Conservation (phyloP, 1,140 invertebrate species). For the Oscheius sp. region DNA sequence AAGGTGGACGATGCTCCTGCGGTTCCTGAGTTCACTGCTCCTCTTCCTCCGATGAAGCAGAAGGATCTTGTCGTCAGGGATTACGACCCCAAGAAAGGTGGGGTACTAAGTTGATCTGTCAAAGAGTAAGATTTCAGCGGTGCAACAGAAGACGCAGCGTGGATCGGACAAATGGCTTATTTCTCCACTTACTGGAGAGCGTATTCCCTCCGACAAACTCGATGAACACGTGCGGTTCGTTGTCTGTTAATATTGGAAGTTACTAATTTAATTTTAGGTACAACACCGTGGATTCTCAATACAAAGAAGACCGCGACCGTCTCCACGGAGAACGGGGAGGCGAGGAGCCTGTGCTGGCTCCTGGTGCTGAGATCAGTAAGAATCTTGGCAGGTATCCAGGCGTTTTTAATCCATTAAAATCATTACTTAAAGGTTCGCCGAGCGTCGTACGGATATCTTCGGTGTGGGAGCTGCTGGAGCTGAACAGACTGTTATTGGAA, state of each 20-base stretch:
- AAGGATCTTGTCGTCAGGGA: slow-evolving; percentile 82
- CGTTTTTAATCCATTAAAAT: slow-evolving; percentile 3
- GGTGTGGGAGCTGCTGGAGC: slow-evolving; percentile 83
- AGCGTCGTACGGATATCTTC: slow-evolving; percentile 98
- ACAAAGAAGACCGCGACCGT: slow-evolving; percentile 92
- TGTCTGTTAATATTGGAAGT: neutral
- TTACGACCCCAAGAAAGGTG: slow-evolving; percentile 78
- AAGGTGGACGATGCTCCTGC: neutral
- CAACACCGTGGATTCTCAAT: slow-evolving; percentile 90
- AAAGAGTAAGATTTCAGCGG: slow-evolving; percentile 3
- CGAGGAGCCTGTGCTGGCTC: slow-evolving; percentile 81
- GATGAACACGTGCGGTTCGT: slow-evolving; percentile 88
- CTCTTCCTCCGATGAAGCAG: slow-evolving; percentile 29
- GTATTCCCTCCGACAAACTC: slow-evolving; percentile 91
- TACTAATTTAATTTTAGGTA: slow-evolving; percentile 62
- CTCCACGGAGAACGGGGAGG: slow-evolving; percentile 76
- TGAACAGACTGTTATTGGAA: slow-evolving; percentile 97
- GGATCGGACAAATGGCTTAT: slow-evolving; percentile 84
- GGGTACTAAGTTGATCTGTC: neutral
- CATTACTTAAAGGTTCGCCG: slow-evolving; percentile 83
- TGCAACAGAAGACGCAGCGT: slow-evolving; percentile 58
- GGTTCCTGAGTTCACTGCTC: slow-evolving; percentile 8
- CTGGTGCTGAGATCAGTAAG: slow-evolving; percentile 83
- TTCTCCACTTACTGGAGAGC: slow-evolving; percentile 95
- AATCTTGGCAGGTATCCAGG: slow-evolving; percentile 64